A percentile compares a stretch with the other conserved stretches of the same genome.
These are phyloP conservation scores for Drymonia ruficornis DNA, from an alignment of 2,888 invertebrate genomes.

Conservation along the genomic window DNA sequence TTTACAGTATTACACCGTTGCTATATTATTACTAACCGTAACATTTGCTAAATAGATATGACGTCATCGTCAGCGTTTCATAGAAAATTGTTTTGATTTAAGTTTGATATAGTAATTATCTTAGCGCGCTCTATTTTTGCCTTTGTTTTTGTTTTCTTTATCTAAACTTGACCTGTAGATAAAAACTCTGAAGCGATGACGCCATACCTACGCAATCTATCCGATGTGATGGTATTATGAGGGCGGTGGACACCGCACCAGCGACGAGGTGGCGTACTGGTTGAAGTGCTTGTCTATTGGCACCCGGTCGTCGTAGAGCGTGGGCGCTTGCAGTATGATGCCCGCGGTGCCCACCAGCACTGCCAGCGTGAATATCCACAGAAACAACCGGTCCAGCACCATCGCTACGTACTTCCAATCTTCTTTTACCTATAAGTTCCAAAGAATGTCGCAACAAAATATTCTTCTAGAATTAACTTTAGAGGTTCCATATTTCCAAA, in stretches of 20 bases:
- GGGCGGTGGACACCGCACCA: slow-evolving; percentile 91
- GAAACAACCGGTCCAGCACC: slow-evolving; percentile 98
- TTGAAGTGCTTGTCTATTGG: slow-evolving; percentile 95
- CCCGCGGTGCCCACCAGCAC: slow-evolving; percentile 97
- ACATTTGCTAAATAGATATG: slow-evolving; percentile 12
- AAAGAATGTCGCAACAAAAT: not conserved
- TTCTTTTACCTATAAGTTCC: slow-evolving; percentile 91
- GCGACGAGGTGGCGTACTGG: slow-evolving; percentile 92
- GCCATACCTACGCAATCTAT: slow-evolving; percentile 5
- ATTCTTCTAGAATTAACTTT: not conserved
- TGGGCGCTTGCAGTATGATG: slow-evolving; percentile 97
- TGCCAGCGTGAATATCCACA: slow-evolving; percentile 98
- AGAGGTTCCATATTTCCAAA: not conserved
- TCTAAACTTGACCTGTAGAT: not conserved
- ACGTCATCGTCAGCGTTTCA: slow-evolving; percentile 25
- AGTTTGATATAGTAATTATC: too few species aligned
- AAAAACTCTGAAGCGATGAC: slow-evolving; percentile 3
- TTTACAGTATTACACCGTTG: slow-evolving; percentile 43
- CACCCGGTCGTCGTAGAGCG: slow-evolving; percentile 95
- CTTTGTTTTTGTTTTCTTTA: too few species aligned
- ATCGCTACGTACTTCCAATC: slow-evolving; percentile 99
- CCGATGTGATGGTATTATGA: slow-evolving; percentile 57
- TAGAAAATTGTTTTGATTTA: not conserved
- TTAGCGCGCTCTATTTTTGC: too few species aligned
- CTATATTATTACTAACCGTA: slow-evolving; percentile 29